Evolutionary conservation across 30 jellyfish, hydroid and myxozoan genomes (phyloP).

Genomic region (Hydractinia echinata): DNA sequence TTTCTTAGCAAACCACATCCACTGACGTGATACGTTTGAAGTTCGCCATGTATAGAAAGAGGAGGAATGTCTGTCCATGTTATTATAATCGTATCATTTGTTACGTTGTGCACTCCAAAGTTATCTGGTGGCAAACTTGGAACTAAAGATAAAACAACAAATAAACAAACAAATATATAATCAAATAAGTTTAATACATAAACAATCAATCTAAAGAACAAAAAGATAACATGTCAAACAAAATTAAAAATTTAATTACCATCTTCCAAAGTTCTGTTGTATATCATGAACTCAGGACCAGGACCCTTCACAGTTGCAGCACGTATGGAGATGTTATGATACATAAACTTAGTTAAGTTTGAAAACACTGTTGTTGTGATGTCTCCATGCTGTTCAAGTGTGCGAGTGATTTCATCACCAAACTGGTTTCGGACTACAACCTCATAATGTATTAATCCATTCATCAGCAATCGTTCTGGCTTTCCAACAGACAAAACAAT

Average conservation of each 20-base stretch:
- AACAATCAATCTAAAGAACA: neutral
- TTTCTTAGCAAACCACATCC: neutral
- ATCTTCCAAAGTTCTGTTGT: neutral
- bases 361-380: neutral
- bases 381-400: neutral
- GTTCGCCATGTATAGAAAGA: neutral
- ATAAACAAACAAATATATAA: neutral
- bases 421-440: too few relatives aligned
- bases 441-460: neutral
- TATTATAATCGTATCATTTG: neutral
- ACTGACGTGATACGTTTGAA: neutral
- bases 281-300: neutral
- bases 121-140: slow-evolving; percentile 7
- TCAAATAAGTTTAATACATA: too few relatives aligned
- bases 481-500: slow-evolving; percentile 3
- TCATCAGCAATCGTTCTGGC: neutral
- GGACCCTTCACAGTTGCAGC: slow-evolving; percentile 13
- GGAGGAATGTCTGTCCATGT: neutral
- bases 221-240: neutral
- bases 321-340: neutral
- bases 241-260: neutral
- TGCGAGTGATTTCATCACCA: neutral
- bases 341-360: neutral
- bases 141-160: neutral
- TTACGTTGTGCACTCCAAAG: neutral